phyloP scores from a whole-genome alignment of 2,888 invertebrate genomes.

The Labia minor region DNA sequence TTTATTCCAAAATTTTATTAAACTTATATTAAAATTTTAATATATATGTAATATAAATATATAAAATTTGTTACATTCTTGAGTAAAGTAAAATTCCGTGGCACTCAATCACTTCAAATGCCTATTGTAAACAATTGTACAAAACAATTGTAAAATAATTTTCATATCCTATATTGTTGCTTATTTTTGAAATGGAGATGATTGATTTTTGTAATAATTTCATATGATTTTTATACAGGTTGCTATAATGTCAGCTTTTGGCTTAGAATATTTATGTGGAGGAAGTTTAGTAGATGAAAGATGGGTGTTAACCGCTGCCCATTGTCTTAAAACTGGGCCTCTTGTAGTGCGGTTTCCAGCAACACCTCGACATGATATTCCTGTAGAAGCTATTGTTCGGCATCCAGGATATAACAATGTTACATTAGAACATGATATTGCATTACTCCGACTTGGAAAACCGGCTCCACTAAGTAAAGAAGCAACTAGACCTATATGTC shows the following conservation, averaged over 20 bases:
- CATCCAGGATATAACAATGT: slow-evolving; percentile 35
- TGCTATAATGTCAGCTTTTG: neutral
- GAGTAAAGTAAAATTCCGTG: no score
- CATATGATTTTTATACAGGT: no score
- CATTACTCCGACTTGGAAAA: slow-evolving; percentile 32
- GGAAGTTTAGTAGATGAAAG: neutral
- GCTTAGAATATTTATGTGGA: neutral
- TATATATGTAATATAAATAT: no score
- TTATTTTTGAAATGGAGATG: no score
- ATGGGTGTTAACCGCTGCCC: neutral
- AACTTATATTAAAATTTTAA: no score
- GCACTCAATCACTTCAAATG: no score
- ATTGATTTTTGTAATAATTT: no score
- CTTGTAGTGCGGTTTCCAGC: neutral
- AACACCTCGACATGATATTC: neutral
- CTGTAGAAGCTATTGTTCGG: slow-evolving; percentile 29
- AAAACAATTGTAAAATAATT: no score
- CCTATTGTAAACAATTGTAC: no score
- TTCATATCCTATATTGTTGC: no score
- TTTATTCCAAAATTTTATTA: no score
- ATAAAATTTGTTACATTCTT: no score
- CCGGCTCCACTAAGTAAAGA: slow-evolving; percentile 29
- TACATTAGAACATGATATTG: slow-evolving; percentile 35
- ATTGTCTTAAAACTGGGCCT: neutral
- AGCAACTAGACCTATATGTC: slow-evolving; percentile 22